Conservation (phyloP, 2,888 invertebrate genomes). For the Pyralis farinalis region DNA sequence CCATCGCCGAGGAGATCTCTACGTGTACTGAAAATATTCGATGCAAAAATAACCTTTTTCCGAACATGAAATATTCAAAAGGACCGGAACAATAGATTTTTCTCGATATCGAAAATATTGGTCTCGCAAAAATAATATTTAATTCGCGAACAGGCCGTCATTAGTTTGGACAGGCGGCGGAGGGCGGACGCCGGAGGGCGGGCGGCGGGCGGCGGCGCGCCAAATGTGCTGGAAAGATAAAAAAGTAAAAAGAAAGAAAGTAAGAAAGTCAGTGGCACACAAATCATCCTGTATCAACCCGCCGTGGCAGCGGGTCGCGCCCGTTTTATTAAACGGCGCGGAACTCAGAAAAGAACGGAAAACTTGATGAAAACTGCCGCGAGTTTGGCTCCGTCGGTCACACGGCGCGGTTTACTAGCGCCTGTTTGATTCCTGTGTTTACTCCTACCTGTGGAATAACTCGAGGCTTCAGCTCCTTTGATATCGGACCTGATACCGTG, state of each 20-base stretch:
- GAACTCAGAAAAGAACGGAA: slow-evolving; percentile 10
- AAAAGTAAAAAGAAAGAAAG: slow-evolving; percentile 10
- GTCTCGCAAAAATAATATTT: slow-evolving; percentile 1
- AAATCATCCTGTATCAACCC: slow-evolving; percentile 13
- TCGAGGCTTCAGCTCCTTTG: no score
- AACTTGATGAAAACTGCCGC: slow-evolving; percentile 14
- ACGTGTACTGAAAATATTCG: no score
- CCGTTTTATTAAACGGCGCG: background rate
- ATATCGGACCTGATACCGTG: no score
- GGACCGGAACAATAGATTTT: no score
- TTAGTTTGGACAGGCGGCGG: slow-evolving; percentile 14
- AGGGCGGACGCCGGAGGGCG: slow-evolving; percentile 8
- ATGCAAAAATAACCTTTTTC: no score
- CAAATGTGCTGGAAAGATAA: slow-evolving; percentile 23
- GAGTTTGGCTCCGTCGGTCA: slow-evolving; percentile 10
- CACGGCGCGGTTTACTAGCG: slow-evolving; percentile 12
- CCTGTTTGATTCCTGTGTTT: no score
- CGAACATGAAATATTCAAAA: no score
- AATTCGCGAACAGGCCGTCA: slow-evolving; percentile 10
- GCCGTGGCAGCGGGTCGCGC: background rate
- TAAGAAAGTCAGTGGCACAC: slow-evolving; percentile 10
- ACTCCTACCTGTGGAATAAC: no score
- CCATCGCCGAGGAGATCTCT: no score
- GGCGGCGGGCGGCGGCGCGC: slow-evolving; percentile 3
- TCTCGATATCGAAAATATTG: background rate